phyloP scores from a whole-genome alignment of 2,888 invertebrate genomes.

The Erannis defoliaria region DNA sequence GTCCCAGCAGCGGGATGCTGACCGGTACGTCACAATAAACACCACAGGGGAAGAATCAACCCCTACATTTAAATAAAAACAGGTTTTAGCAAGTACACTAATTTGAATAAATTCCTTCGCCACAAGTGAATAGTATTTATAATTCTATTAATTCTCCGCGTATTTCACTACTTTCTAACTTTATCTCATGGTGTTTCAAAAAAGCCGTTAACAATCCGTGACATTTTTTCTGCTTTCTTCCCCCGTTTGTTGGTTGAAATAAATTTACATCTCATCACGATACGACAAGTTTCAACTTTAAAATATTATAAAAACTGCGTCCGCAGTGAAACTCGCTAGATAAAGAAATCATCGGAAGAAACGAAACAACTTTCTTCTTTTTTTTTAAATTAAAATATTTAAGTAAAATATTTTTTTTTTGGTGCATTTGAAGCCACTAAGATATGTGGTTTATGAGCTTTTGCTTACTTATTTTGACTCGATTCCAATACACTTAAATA shows the following conservation, averaged over 20 bases:
- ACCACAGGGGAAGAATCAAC: slow-evolving; percentile 52
- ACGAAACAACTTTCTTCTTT: not conserved
- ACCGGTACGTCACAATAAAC: slow-evolving; percentile 36
- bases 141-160: slow-evolving; percentile 29
- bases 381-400: not conserved
- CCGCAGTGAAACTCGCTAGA: slow-evolving; percentile 11
- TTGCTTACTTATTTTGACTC: not conserved
- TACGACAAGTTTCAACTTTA: slow-evolving; percentile 18
- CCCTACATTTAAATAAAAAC: slow-evolving; percentile 58
- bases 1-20: slow-evolving; percentile 49
- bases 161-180: slow-evolving; percentile 46
- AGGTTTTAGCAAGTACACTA: slow-evolving; percentile 76
- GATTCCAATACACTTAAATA: not conserved
- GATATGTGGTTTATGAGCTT: not conserved
- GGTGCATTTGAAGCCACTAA: not conserved
- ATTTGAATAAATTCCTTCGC: slow-evolving; percentile 74
- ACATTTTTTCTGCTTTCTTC: slow-evolving; percentile 44
- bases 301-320: slow-evolving; percentile 19
- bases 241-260: slow-evolving; percentile 36
- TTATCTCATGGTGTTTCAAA: slow-evolving; percentile 45
- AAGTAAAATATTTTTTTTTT: not conserved
- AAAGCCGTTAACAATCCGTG: slow-evolving; percentile 52
- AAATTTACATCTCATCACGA: slow-evolving; percentile 45
- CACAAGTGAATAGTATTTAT: slow-evolving; percentile 52
- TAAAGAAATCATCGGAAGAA: not conserved